A percentile compares a stretch with the other conserved stretches of the same genome.
phyloP scores from a whole-genome alignment of 2,113 vertebrate species.

The Phyllopteryx taeniolatus region DNA sequence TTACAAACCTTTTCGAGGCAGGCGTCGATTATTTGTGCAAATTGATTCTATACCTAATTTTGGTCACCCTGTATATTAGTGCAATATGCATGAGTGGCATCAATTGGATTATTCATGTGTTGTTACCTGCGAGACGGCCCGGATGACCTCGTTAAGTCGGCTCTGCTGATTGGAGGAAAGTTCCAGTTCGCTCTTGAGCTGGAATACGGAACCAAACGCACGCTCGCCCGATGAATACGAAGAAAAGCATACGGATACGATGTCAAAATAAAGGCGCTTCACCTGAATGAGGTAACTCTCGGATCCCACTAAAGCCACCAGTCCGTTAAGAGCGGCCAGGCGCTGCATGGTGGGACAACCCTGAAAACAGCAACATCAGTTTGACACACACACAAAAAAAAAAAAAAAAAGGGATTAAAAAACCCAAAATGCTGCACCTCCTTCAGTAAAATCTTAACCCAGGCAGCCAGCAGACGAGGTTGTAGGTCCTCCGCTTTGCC shows the following conservation, averaged over 20 bases:
- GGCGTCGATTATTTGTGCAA: too few species aligned
- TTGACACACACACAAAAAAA: background rate
- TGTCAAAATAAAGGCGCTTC: conserved; percentile 16
- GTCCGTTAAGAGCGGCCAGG: conserved; percentile 86
- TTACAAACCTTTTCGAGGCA: too few species aligned
- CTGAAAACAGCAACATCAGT: conserved; percentile 57
- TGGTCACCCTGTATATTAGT: background rate
- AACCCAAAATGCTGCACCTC: conserved; percentile 72
- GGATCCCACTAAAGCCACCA: conserved; percentile 88
- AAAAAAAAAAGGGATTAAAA: background rate
- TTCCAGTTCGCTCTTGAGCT: conserved; percentile 83
- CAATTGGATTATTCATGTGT: too few species aligned
- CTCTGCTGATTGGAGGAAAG: conserved; percentile 83
- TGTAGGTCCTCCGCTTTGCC: conserved; percentile 88
- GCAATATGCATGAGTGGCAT: background rate
- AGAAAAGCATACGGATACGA: background rate
- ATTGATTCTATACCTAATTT: too few species aligned
- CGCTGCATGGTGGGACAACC: conserved; percentile 92
- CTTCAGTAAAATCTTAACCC: conserved; percentile 85
- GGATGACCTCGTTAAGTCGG: conserved; percentile 87
- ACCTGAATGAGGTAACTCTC: conserved; percentile 86
- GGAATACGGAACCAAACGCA: conserved; percentile 3
- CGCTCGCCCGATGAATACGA: too few species aligned
- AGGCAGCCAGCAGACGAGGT: conserved; percentile 81
- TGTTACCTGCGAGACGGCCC: conserved; percentile 84